Evolutionary conservation across 2,113 vertebrate species (phyloP).

Genomic region (Gulo gulo): DNA sequence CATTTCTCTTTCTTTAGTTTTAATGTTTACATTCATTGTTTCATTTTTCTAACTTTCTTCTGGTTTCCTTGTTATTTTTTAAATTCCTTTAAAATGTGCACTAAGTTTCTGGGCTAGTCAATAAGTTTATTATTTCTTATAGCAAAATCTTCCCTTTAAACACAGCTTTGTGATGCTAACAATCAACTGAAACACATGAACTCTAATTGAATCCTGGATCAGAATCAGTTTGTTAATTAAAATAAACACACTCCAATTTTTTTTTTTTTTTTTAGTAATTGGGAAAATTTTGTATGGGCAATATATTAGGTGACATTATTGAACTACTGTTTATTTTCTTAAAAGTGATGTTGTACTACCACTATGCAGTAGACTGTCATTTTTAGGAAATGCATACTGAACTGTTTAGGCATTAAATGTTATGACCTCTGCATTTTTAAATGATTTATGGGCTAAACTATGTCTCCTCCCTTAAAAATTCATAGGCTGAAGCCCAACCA

Average conservation of each 20-base stretch:
- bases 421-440: neutral
- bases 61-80: neutral
- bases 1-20: neutral
- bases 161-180: neutral
- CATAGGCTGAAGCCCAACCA: neutral
- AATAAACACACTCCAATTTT: neutral
- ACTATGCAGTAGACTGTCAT: neutral
- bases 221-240: neutral
- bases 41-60: neutral
- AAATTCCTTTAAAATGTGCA: constrained; percentile 13
- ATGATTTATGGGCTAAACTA: neutral
- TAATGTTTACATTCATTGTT: neutral
- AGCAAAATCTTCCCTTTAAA: constrained; percentile 1
- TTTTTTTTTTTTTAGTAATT: neutral
- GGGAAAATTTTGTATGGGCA: neutral
- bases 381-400: neutral
- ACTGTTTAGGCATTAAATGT: neutral
- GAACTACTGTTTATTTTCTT: neutral
- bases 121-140: neutral
- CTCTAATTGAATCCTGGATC: neutral
- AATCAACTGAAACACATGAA: neutral
- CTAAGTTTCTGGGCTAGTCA: neutral
- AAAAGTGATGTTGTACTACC: neutral
- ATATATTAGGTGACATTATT: neutral
- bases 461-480: neutral